A percentile compares a stretch with the other conserved stretches of the same genome.
Evolutionary conservation across 37 sponge, comb jelly and placozoan species (phyloP).

Genomic region (Eunapius fragilis): DNA sequence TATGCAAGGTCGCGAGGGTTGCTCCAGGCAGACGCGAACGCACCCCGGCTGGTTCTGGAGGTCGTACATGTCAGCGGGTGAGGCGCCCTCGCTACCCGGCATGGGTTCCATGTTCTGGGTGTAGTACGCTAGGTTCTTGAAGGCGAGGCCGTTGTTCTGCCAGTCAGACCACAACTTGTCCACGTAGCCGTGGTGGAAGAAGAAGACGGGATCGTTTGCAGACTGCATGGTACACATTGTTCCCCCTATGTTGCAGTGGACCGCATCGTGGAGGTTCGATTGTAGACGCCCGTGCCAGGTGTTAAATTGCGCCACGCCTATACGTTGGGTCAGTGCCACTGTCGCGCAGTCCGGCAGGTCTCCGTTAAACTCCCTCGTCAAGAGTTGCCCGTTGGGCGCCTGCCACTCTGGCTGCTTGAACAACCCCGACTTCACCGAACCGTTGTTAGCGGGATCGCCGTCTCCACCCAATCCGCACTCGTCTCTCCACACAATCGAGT

Average conservation of each 20-base stretch:
- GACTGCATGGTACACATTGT: conserved; percentile 47
- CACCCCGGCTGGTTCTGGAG: conserved; percentile 22
- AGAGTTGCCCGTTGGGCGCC: not conserved
- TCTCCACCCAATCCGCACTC: conserved; percentile 47
- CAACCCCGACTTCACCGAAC: conserved; percentile 21
- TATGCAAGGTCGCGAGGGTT: conserved; percentile 2
- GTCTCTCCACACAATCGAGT: conserved; percentile 37
- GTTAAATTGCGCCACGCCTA: conserved; percentile 11
- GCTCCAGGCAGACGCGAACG: conserved; percentile 15
- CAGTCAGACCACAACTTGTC: conserved; percentile 60
- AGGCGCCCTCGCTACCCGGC: conserved; percentile 3
- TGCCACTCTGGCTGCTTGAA: conserved; percentile 22
- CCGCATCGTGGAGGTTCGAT: conserved; percentile 22
- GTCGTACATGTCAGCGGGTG: conserved; percentile 24
- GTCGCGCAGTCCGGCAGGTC: conserved; percentile 21
- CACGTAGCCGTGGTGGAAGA: conserved; percentile 55
- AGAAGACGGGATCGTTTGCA: conserved; percentile 56
- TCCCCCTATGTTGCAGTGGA: conserved; percentile 47
- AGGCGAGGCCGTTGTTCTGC: conserved; percentile 33
- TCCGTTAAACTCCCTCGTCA: conserved; percentile 34
- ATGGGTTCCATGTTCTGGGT: conserved; percentile 6
- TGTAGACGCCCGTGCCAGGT: conserved; percentile 12
- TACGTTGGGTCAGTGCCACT: not conserved
- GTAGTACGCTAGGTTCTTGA: conserved; percentile 27
- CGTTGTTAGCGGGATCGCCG: conserved; percentile 9